Evolutionary conservation across 2,797 vertebrate genomes (phyloP), one percentile per base, ranked within the genome.

Genomic region (Podarcis siculus): DNA sequence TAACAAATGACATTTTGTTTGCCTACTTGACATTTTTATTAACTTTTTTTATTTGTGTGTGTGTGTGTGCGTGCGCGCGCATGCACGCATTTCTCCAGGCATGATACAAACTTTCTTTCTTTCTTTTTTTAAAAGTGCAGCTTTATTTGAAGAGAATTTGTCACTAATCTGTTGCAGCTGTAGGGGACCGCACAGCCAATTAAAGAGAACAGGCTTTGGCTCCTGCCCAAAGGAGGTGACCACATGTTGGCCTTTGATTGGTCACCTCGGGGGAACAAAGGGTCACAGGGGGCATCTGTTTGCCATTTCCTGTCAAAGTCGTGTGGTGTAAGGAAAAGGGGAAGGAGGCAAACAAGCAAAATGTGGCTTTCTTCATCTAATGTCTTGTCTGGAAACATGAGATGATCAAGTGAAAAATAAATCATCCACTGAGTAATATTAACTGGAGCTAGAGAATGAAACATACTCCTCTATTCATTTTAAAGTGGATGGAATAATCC

Each of bases 151-250:
- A 95, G 97, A 95, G 96, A 97, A 97, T 97, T 96, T 97, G 95
- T 95, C 93, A 95, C 93, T 98, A 98, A 98, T 98, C 96, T 96
- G 85, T 97, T 96, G 96, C 98, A 98, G 98, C 98, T 98, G 98
- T 95, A 96, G 96, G 95, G 96, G 96, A 97, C 95, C 95, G 95
- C 95, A 97, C 30, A 79, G 93, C 95, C 97, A 98, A 98, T 98
- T 98, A 98, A 97, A 98, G 96, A 96, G 96, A 97, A 96, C 91
- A 94, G 96, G 78, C 89, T 98, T 98, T 97, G 97, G 96, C 96
- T 97, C 92, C 84, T 92, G 95, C 90, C 95, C 95, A 96, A 97
- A 98, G 95, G 97, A 97, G 97, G 94, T 23, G 89, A 97, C 97
- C 98, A 98, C 97, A 98, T 98, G 98, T 98, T 98, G 96, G 95